phyloP scores from a whole-genome alignment of 1,140 invertebrate species.

The Ceratosolen fusciceps region DNA sequence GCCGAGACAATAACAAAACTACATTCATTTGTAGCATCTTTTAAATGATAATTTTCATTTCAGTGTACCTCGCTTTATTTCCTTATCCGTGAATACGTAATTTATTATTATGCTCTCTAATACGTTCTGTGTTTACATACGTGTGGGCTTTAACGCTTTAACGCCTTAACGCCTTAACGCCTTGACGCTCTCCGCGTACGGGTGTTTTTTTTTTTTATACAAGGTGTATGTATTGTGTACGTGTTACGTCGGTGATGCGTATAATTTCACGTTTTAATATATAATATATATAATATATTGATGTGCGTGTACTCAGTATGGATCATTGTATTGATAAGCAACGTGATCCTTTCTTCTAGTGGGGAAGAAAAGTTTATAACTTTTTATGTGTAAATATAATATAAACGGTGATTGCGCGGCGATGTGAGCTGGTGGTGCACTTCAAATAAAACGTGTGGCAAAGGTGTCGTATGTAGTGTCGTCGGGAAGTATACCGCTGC shows the following conservation, averaged over 20 bases:
- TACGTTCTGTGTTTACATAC: too few relatives aligned
- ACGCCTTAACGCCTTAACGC: slow-evolving; percentile 11
- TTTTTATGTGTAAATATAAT: slow-evolving; percentile 16
- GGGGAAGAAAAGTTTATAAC: slow-evolving; percentile 28
- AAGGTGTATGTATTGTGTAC: slow-evolving; percentile 23
- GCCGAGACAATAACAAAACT: slow-evolving; percentile 41
- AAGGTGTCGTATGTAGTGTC: slow-evolving; percentile 44
- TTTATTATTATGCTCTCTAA: slow-evolving; percentile 34
- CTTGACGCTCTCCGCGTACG: slow-evolving; percentile 30
- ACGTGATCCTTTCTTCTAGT: slow-evolving; percentile 30
- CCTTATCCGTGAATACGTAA: slow-evolving; percentile 39
- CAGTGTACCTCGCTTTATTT: slow-evolving; percentile 40
- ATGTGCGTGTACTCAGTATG: slow-evolving; percentile 21
- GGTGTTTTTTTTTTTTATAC: slow-evolving; percentile 25
- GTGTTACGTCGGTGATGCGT: slow-evolving; percentile 25
- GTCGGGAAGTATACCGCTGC: too few relatives aligned
- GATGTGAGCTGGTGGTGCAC: slow-evolving; percentile 45
- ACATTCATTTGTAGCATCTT: slow-evolving; percentile 45
- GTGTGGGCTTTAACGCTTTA: too few relatives aligned
- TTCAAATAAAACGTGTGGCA: slow-evolving; percentile 45
- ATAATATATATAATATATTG: too few relatives aligned
- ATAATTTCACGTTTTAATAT: slow-evolving; percentile 28
- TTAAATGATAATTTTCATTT: slow-evolving; percentile 42
- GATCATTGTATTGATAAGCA: slow-evolving; percentile 39
- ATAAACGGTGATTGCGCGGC: slow-evolving; percentile 40